A percentile compares a stretch with the other conserved stretches of the same genome.
Evolutionary conservation across 2,888 invertebrate species (phyloP).

Genomic region (Scelioninae gen. 1): DNA sequence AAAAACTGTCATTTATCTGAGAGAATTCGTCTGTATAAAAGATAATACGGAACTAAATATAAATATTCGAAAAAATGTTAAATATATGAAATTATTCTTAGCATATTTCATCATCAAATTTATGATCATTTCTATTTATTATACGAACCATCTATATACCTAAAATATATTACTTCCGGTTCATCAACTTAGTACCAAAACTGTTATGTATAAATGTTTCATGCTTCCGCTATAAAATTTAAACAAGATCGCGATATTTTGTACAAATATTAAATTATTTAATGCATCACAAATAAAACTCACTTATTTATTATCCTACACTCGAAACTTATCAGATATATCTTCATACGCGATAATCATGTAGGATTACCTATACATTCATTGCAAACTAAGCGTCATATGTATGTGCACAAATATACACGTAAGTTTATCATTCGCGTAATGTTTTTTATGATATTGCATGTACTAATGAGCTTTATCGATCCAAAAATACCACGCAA

Average conservation of each 20-base stretch:
- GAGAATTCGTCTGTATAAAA: background rate
- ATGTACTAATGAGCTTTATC: conserved; percentile 56
- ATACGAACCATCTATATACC: background rate
- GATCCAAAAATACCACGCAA: conserved; percentile 25
- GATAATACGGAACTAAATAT: background rate
- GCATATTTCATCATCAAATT: background rate
- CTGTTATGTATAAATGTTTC: background rate
- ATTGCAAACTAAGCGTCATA: background rate
- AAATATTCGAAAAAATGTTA: background rate
- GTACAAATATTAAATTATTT: background rate
- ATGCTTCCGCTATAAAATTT: background rate
- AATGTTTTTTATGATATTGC: conserved; percentile 38
- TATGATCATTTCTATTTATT: background rate
- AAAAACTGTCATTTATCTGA: background rate
- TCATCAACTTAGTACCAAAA: background rate
- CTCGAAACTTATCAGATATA: background rate
- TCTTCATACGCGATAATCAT: conserved; percentile 1
- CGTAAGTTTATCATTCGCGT: conserved; percentile 5
- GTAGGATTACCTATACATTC: background rate
- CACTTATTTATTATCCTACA: conserved; percentile 2
- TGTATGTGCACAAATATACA: background rate
- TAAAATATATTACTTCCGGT: background rate
- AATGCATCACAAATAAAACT: background rate
- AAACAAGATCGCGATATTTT: background rate
- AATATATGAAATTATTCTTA: background rate